Evolutionary conservation across 2,797 vertebrate species (phyloP).

Genomic region (Acanthurus leucopareius): DNA sequence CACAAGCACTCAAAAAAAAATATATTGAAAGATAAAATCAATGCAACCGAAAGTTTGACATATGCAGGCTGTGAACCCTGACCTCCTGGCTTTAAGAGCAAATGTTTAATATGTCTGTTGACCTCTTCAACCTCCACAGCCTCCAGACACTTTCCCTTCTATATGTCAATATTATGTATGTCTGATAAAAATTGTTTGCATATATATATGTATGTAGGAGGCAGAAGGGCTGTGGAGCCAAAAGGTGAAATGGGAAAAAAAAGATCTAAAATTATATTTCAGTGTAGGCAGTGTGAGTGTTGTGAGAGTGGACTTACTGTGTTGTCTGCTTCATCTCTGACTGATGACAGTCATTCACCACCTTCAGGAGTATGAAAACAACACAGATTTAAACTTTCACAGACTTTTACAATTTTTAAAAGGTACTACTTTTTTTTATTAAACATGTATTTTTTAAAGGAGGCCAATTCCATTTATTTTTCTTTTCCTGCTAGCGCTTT

Average conservation of each 20-base stretch:
- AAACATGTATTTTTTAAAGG: conserved; percentile 16
- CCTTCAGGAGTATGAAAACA: too few species aligned
- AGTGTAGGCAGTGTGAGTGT: not conserved
- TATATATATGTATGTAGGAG: not conserved
- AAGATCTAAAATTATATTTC: not conserved
- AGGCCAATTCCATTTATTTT: not conserved
- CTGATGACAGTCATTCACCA: too few species aligned
- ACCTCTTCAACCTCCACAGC: not conserved
- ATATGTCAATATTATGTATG: not conserved
- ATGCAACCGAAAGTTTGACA: too few species aligned
- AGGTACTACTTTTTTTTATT: not conserved
- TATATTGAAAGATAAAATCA: too few species aligned
- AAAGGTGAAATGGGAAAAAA: not conserved
- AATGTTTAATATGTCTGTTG: not conserved
- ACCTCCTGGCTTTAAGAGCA: not conserved
- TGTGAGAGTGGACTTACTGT: too few species aligned
- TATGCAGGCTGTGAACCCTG: too few species aligned
- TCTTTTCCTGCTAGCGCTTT: not conserved
- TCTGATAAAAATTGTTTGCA: not conserved
- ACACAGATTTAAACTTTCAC: not conserved
- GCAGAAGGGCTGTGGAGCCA: too few species aligned
- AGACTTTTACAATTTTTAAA: not conserved
- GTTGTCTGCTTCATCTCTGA: too few species aligned
- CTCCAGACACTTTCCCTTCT: not conserved
- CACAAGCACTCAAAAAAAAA: too few species aligned